Percentiles rank a stretch among this genome's conserved stretches.
Evolutionary conservation across 2,888 invertebrate species (phyloP).

Genomic region (Parnassius glacialis): DNA sequence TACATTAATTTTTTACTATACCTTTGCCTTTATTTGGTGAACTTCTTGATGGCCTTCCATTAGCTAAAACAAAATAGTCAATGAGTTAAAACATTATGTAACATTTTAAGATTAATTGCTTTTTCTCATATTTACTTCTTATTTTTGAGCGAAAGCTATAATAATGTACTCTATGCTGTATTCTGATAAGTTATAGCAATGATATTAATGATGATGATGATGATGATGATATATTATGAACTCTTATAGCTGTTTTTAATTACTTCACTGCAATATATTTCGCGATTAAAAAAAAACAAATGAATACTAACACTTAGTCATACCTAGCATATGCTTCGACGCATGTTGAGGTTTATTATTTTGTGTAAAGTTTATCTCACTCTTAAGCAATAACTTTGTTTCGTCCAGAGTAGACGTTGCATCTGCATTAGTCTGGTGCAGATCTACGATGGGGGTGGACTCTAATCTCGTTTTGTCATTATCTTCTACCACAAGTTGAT

Average conservation of each 20-base stretch:
- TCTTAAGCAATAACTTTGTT: slow-evolving; percentile 8
- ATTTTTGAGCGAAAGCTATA: no score
- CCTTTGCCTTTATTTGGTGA: slow-evolving; percentile 29
- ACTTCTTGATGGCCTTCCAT: slow-evolving; percentile 29
- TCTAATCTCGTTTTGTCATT: neutral
- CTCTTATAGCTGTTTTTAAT: no score
- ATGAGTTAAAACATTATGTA: no score
- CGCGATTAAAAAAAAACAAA: no score
- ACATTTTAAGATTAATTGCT: no score
- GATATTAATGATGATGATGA: no score
- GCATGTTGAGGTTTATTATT: slow-evolving; percentile 3
- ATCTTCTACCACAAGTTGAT: neutral
- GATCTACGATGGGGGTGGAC: neutral
- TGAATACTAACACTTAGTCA: slow-evolving; percentile 12
- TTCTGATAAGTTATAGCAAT: no score
- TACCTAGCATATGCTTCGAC: neutral
- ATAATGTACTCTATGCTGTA: no score
- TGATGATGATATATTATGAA: neutral
- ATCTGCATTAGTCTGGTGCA: neutral
- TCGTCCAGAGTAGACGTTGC: neutral
- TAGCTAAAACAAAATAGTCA: slow-evolving; percentile 29
- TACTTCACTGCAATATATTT: no score
- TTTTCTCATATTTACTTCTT: no score
- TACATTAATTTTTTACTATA: slow-evolving; percentile 4
- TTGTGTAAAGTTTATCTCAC: slow-evolving; percentile 7